phyloP scores from a whole-genome alignment of 2,888 invertebrate genomes.

The Lepidocyrtoides sp. region DNA sequence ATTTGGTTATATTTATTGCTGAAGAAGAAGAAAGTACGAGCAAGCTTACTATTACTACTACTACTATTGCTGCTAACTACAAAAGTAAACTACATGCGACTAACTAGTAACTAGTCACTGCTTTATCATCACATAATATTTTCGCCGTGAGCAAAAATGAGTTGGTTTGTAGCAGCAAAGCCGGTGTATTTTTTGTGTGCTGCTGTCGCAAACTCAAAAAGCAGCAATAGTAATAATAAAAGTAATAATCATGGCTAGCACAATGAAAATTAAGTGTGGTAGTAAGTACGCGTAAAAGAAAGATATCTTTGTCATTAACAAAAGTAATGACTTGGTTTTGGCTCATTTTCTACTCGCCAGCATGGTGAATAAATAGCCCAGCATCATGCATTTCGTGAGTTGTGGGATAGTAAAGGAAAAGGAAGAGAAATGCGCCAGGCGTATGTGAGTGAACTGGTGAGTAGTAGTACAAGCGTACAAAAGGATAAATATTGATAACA shows the following conservation, averaged over 20 bases:
- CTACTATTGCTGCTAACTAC: too few species aligned
- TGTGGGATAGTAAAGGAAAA: not conserved
- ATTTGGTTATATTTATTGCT: constrained; percentile 70
- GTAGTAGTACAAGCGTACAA: not conserved
- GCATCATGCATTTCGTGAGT: constrained; percentile 57
- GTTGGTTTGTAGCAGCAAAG: not conserved
- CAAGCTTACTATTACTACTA: not conserved
- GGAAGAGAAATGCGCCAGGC: not conserved
- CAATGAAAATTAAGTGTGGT: constrained; percentile 48
- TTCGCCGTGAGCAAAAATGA: constrained; percentile 23
- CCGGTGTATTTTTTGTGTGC: constrained; percentile 23
- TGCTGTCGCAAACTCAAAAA: constrained; percentile 41
- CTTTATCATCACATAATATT: not conserved
- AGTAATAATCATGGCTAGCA: constrained; percentile 39
- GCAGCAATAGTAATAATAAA: constrained; percentile 5
- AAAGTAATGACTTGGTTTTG: constrained; percentile 67
- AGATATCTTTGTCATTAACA: constrained; percentile 61
- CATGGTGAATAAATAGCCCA: constrained; percentile 55
- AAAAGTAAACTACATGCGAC: constrained; percentile 8
- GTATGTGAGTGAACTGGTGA: too few species aligned
- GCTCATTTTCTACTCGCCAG: constrained; percentile 58
- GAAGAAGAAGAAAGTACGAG: constrained; percentile 31
- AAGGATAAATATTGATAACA: not conserved
- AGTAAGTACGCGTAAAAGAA: constrained; percentile 29
- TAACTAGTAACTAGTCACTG: not conserved